Percentiles rank a stretch among this genome's conserved stretches.
These are phyloP conservation scores for Psix sp. DNA, from an alignment of 1,140 invertebrate genomes.

Conservation along the genomic window DNA sequence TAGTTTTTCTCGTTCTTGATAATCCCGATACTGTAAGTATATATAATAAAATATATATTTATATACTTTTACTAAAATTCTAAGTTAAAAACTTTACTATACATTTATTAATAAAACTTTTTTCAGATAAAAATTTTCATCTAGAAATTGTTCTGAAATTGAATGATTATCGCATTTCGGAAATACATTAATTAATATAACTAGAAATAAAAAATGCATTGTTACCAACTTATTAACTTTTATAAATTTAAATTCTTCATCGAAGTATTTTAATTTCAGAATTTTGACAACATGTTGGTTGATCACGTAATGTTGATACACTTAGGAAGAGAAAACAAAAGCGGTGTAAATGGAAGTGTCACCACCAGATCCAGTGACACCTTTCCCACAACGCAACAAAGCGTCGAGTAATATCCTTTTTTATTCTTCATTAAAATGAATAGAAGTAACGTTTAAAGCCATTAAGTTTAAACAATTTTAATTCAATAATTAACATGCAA, in stretches of 20 bases:
- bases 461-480: no score
- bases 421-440: constrained; percentile 2
- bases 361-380: constrained; percentile 43
- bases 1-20: constrained; percentile 94
- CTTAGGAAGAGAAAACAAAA: constrained; percentile 69
- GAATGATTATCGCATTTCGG: no score
- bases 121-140: constrained; percentile 5
- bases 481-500: no score
- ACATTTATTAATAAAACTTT: no score
- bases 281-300: constrained; percentile 86
- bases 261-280: constrained; percentile 71
- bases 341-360: constrained; percentile 8
- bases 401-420: constrained; percentile 27
- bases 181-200: no score
- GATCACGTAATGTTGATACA: constrained; percentile 89
- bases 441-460: background rate
- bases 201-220: no score
- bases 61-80: no score
- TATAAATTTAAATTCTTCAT: no score
- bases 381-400: constrained; percentile 19
- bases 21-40: constrained; percentile 83
- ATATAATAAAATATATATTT: no score
- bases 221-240: no score
- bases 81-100: no score
- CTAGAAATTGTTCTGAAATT: no score